Percentiles rank a stretch among this genome's conserved stretches.
phyloP scores from a whole-genome alignment of 2,797 vertebrate species.

The Danio tinwini region DNA sequence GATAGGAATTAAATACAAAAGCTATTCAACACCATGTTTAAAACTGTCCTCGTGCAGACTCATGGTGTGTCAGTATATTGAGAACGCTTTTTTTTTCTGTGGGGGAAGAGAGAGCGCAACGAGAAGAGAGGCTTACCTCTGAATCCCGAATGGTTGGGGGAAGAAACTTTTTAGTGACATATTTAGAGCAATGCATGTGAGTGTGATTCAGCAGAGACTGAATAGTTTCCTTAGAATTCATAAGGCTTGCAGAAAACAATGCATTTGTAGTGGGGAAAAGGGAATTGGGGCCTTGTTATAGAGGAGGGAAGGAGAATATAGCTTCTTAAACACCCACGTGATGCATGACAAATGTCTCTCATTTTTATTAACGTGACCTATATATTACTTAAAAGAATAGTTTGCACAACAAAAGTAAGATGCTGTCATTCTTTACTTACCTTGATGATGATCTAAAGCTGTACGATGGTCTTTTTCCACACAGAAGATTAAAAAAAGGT shows the following conservation, averaged over 20 bases:
- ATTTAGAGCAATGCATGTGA: conserved; percentile 51
- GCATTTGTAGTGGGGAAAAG: conserved; percentile 38
- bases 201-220: conserved; percentile 50
- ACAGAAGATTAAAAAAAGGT: neutral
- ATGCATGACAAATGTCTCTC: conserved; percentile 35
- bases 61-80: neutral
- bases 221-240: conserved; percentile 43
- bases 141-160: conserved; percentile 31
- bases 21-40: neutral
- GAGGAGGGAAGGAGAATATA: conserved; percentile 29
- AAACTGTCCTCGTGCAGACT: neutral
- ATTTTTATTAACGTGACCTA: conserved; percentile 48
- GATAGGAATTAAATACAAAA: neutral
- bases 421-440: neutral
- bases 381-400: conserved; percentile 35
- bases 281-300: conserved; percentile 45
- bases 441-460: neutral
- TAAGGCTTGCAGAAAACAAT: conserved; percentile 37
- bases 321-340: conserved; percentile 27
- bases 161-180: conserved; percentile 51
- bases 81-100: neutral
- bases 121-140: conserved; percentile 31
- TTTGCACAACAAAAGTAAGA: neutral
- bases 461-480: neutral
- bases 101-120: conserved; percentile 2